Percentiles rank a stretch among this genome's conserved stretches.
phyloP scores from a whole-genome alignment of 2,797 vertebrate genomes.

The Arremon aurantiirostris region DNA sequence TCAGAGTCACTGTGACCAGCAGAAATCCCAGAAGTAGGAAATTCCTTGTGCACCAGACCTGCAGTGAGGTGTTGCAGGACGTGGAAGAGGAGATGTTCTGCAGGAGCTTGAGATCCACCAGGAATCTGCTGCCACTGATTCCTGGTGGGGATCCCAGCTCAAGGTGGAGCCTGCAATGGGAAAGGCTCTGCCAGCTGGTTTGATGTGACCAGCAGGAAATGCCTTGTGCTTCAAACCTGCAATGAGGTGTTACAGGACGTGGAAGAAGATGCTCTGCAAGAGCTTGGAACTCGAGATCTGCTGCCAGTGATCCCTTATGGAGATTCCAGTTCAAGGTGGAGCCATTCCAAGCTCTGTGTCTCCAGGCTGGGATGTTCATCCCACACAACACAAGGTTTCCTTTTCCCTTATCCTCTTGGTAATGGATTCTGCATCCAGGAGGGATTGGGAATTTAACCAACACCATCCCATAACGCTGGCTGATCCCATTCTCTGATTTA shows the following conservation, averaged over 20 bases:
- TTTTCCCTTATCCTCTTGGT: background rate
- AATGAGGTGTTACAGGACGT: background rate
- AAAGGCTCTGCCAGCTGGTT: background rate
- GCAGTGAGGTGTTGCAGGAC: too few species aligned
- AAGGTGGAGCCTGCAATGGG: background rate
- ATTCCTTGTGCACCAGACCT: too few species aligned
- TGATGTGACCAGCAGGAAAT: fast-evolving
- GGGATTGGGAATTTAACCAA: background rate
- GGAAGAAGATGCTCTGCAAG: background rate
- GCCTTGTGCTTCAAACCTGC: background rate
- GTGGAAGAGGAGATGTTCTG: too few species aligned
- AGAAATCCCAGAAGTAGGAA: too few species aligned
- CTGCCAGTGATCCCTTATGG: background rate
- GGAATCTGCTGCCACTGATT: too few species aligned
- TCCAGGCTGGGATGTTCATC: background rate
- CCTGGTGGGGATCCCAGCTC: too few species aligned
- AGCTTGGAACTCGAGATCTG: background rate
- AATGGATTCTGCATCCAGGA: background rate
- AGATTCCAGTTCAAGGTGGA: background rate
- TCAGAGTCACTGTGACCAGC: too few species aligned
- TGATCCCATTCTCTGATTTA: background rate
- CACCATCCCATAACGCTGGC: background rate
- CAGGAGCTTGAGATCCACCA: too few species aligned
- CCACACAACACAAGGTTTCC: background rate
- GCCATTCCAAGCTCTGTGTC: background rate